phyloP scores from a whole-genome alignment of 1,140 invertebrate species.

The Riptortus pedestris region DNA sequence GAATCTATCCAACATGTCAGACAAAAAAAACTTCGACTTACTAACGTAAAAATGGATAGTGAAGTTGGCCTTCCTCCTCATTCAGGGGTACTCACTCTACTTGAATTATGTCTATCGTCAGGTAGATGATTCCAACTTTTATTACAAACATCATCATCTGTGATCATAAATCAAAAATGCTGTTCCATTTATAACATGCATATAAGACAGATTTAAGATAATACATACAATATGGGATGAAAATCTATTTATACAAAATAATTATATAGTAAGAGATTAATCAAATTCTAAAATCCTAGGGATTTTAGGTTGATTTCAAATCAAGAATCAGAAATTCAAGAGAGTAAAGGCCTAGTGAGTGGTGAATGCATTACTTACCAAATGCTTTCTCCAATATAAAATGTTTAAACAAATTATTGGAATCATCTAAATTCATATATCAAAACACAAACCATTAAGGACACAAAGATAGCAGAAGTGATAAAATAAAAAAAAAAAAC shows the following conservation, averaged over 20 bases:
- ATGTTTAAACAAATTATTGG: neutral
- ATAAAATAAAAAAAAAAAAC: too few species aligned
- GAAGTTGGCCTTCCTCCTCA: conserved; percentile 7
- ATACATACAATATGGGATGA: too few species aligned
- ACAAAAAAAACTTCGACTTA: conserved; percentile 6
- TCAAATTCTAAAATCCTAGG: too few species aligned
- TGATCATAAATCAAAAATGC: neutral
- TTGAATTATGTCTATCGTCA: conserved; percentile 1
- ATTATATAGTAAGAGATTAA: too few species aligned
- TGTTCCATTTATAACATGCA: too few species aligned
- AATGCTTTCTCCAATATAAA: neutral
- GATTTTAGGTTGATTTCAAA: too few species aligned
- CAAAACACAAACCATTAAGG: too few species aligned
- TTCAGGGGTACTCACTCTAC: conserved; percentile 1
- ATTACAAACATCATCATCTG: conserved; percentile 7
- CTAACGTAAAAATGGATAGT: conserved; percentile 2
- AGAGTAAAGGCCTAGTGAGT: too few species aligned
- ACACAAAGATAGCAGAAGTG: too few species aligned
- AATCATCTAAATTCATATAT: conserved; percentile 6
- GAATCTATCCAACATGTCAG: neutral
- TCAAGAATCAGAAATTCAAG: too few species aligned
- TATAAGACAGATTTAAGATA: too few species aligned
- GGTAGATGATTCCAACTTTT: conserved; percentile 8
- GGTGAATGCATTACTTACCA: conserved; percentile 9
- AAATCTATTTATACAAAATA: too few species aligned